Evolutionary conservation across 2,797 vertebrate species (phyloP).

Genomic region (Myotis pilosus): DNA sequence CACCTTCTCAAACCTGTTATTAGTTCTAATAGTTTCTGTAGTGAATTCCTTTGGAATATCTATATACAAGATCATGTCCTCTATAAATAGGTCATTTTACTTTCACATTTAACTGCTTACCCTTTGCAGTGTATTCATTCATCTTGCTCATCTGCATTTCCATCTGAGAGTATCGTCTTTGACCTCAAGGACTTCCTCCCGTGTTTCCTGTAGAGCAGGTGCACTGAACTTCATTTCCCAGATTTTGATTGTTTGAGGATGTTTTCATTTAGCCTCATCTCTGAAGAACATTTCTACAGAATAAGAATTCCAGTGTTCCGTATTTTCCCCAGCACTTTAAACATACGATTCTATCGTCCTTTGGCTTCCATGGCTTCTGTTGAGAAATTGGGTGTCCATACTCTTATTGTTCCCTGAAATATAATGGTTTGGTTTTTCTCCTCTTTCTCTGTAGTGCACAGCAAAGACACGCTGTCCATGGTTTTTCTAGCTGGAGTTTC

Average conservation of each 20-base stretch:
- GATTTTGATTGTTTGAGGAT: fast-evolving
- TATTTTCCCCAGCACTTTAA: not conserved
- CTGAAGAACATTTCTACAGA: not conserved
- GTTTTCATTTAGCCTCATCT: too few relatives aligned
- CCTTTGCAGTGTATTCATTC: not conserved
- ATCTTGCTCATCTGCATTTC: not conserved
- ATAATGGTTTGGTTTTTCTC: too few relatives aligned
- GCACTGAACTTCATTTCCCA: not conserved
- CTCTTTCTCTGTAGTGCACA: not conserved
- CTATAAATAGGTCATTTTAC: fast-evolving
- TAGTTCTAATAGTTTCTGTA: not conserved
- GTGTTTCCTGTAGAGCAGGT: too few relatives aligned
- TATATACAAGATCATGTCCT: fast-evolving
- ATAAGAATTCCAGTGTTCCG: fast-evolving
- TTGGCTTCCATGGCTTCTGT: not conserved
- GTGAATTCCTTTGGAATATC: not conserved
- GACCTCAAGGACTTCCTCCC: fast-evolving
- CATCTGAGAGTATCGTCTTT: not conserved
- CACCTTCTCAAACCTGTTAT: not conserved
- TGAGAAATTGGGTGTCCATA: not conserved
- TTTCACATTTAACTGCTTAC: fast-evolving
- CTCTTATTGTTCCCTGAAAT: too few relatives aligned
- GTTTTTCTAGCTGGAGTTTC: not conserved
- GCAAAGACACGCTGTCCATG: fast-evolving
- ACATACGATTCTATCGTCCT: too few relatives aligned